Conservation (phyloP, 2,888 invertebrate genomes). For the Platycheirus rosarum region DNA sequence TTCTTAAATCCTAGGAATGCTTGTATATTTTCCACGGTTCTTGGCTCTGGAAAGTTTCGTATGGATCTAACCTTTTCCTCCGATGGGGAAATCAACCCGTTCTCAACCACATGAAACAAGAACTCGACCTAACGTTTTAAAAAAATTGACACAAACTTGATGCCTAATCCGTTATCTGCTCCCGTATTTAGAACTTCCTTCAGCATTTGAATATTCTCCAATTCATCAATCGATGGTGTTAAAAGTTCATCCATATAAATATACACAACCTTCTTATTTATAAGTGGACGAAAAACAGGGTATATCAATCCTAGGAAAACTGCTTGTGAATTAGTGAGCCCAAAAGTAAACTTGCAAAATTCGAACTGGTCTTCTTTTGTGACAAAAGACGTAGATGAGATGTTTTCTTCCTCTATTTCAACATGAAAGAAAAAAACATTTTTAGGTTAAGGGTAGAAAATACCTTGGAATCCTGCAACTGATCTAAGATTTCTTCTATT, state of each 20-base stretch:
- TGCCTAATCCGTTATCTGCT: neutral
- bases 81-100: neutral
- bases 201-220: neutral
- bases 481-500: slow-evolving; percentile 79
- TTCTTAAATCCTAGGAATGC: slow-evolving; percentile 11
- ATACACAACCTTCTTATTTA: slow-evolving; percentile 11
- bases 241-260: slow-evolving; percentile 7
- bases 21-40: slow-evolving; percentile 1
- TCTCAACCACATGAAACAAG: slow-evolving; percentile 2
- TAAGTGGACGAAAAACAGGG: neutral
- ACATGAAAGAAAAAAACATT: slow-evolving; percentile 10
- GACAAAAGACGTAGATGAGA: neutral
- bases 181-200: slow-evolving; percentile 5
- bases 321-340: neutral
- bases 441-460: slow-evolving; percentile 5
- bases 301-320: slow-evolving; percentile 1
- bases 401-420: neutral
- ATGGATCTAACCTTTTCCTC: slow-evolving; percentile 2
- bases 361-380: slow-evolving; percentile 24
- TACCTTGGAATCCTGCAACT: slow-evolving; percentile 54
- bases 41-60: slow-evolving; percentile 7
- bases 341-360: neutral
- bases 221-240: slow-evolving; percentile 1
- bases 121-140: slow-evolving; percentile 11
- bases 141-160: slow-evolving; percentile 12